Evolutionary conservation across 1,140 invertebrate genomes (phyloP).

Genomic region (Dinoponera quadriceps): DNA sequence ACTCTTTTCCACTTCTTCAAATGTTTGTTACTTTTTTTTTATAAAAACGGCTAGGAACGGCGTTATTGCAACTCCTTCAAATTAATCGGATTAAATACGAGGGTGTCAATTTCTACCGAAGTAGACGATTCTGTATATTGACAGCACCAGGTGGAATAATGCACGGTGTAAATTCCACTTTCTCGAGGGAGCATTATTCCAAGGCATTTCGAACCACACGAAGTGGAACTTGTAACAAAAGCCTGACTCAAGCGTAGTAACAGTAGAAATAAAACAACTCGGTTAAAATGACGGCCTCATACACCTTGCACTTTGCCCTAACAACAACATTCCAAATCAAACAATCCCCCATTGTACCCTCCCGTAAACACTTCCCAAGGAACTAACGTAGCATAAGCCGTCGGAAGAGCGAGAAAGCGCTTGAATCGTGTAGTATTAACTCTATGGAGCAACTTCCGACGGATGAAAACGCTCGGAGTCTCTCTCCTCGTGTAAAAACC

Average conservation of each 20-base stretch:
- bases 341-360: neutral
- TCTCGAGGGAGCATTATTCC: neutral
- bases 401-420: constrained; percentile 5
- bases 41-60: too few species aligned
- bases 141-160: too few species aligned
- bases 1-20: too few species aligned
- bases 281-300: neutral
- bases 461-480: constrained; percentile 29
- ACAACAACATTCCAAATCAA: constrained; percentile 10
- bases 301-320: neutral
- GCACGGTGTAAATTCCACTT: neutral
- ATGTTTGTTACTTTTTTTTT: too few species aligned
- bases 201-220: neutral
- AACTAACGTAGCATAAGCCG: neutral
- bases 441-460: constrained; percentile 18
- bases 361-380: constrained; percentile 7
- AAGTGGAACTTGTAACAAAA: neutral
- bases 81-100: too few species aligned
- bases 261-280: neutral
- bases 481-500: neutral
- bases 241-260: neutral
- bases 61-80: too few species aligned
- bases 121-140: too few species aligned
- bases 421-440: constrained; percentile 15
- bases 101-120: too few species aligned